Base-by-base conservation (phyloP, 1,140 invertebrate genomes). In the Hylyphantes graminicola region DNA sequence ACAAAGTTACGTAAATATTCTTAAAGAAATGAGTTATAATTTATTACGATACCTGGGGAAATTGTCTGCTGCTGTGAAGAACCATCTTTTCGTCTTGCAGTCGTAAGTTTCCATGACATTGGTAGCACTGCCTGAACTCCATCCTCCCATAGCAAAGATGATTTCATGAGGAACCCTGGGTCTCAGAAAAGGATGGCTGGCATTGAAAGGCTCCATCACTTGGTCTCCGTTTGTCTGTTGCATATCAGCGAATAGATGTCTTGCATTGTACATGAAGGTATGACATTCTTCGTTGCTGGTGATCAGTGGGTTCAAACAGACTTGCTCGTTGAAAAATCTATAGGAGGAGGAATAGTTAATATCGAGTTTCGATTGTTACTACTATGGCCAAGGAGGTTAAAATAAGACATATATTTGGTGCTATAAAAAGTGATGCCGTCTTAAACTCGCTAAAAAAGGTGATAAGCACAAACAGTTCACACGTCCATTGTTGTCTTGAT, bases 71-170 rank as follows among this genome's bases (percentile, higher is more conserved):
- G 81, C 92, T 90, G 48, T 91, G 91, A 93, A 88, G 86, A 93
- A 92, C 91, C 91, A 92, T 21, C 89, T 86, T 86, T 91, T 90
- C 35, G 90, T 89, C 19, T 90, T 86, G 12, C 88, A 88, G 86
- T 95, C 94, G 89, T 95, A 95, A 8, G 93, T 94, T 90, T 95
- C 94, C 19, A 95, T 91, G 87, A 94, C 93, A 90, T 92, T 94
- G 0, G 94, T 95, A 2, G 94, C 94, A 84, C 93, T 93, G 13
- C 94, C 94, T 5, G 93, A 93, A 87, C 93, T 94, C 95, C 95
- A 96, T 7, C 95, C 95, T 10, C 94, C 93, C 68, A 94, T 91
- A 8, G 93, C 92, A 87, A 95, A 94, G 2, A 95, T 87, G 68
- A 94, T 92, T 87, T 94, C 93, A 85, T 93, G 91, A 0, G 94